Evolutionary conservation across 2,888 invertebrate species (phyloP), one percentile per base, ranked within the genome.

Genomic region (Hedya salicella): DNA sequence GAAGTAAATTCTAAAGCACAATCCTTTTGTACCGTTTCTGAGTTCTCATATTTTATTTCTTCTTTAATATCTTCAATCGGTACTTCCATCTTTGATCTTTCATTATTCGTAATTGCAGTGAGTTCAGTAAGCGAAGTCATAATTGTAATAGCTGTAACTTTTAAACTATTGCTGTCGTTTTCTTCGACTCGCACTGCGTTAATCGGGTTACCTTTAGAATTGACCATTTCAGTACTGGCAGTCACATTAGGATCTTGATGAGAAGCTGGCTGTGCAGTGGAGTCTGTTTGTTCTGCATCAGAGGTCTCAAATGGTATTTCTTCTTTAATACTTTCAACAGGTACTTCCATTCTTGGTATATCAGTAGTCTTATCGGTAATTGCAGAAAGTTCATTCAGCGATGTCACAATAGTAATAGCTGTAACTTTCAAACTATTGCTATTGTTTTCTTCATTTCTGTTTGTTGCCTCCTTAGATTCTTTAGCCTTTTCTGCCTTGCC

Each of bases 81-180:
- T 14, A 4, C n/a, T 16, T 2, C n/a, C 0, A 0, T 14, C 25
- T 56, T 40, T 19, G 14, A 1, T 2, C 25, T 25, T 6, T 46
- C 19, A 21, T 25, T 25, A 25, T 52, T 19, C 5, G 44, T 3
- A 52, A 52, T 62, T 14, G 52, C 52, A 32, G 32, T 30, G 1
- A 62, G 44, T 4, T 62, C 61, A 32, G 17, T 32, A 6, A 44
- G n/a, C 5, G 61, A 44, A 19, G 61, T 52, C 3, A 62, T 3
- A 9, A 62, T 62, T 9, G 52, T 62, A 44, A 62, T 62, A 3
- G 52, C 61, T 14, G 61, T 62, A 1, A 62, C 61, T 52, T 62
- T 62, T 11, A 32, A 30, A 42, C 17, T 30, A 16, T 50, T 42
- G n/a, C 16, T 13, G 4, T 30, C 40, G 0, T 19, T 40, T 13